A percentile compares a stretch with the other conserved stretches of the same genome.
Evolutionary conservation across 2,113 vertebrate genomes (phyloP).

Genomic region (Rissa tridactyla): DNA sequence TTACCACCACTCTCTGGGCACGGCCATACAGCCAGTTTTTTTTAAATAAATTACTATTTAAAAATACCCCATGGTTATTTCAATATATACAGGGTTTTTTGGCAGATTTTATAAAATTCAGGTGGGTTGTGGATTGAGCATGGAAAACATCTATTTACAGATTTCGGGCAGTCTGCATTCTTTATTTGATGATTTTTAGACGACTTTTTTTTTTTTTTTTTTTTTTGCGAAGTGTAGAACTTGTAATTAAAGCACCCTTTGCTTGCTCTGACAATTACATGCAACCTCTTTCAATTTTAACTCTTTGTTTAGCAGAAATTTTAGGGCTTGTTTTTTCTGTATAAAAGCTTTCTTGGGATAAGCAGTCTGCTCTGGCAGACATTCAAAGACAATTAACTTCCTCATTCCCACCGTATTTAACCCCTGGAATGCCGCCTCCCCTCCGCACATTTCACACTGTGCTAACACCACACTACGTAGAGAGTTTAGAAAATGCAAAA

Average conservation of each 20-base stretch:
- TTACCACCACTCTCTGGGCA: no score
- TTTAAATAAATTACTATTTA: neutral
- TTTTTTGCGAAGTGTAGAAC: neutral
- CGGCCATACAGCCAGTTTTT: no score
- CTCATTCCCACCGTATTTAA: neutral
- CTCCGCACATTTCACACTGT: neutral
- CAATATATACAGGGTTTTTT: fast-evolving
- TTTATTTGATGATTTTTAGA: neutral
- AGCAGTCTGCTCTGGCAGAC: neutral
- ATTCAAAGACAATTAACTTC: neutral
- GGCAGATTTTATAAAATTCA: neutral
- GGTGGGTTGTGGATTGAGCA: neutral
- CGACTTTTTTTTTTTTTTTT: neutral
- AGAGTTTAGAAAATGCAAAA: neutral
- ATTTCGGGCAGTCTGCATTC: neutral
- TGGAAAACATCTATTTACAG: neutral
- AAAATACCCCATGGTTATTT: neutral
- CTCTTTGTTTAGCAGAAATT: neutral
- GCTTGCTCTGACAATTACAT: neutral
- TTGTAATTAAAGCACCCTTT: neutral
- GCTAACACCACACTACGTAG: neutral
- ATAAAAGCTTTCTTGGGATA: neutral
- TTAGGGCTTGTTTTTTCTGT: neutral
- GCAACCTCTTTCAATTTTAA: neutral
- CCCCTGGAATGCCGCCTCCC: neutral